phyloP scores from a whole-genome alignment of 23 tunicate species.

The Trididemnum clinides region DNA sequence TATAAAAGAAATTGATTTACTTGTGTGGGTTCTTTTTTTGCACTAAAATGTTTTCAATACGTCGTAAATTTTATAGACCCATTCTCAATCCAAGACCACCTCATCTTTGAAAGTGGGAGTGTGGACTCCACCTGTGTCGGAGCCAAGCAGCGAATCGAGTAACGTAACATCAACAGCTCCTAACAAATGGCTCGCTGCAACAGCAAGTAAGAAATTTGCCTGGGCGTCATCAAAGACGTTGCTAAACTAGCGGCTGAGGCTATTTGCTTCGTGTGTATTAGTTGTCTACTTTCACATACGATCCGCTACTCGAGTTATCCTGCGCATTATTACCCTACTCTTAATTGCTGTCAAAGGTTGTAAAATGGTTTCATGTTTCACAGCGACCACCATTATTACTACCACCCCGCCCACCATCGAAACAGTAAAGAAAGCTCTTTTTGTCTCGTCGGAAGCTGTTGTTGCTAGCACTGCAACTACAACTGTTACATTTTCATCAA shows the following conservation, averaged over 20 bases:
- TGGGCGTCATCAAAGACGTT: no score
- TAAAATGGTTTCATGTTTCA: no score
- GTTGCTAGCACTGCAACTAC: background rate
- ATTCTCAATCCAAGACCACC: background rate
- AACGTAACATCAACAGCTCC: conserved; percentile 11
- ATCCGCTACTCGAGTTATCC: no score
- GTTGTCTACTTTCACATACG: no score
- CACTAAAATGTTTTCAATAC: background rate
- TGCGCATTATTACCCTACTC: no score
- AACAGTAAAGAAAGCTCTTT: conserved; percentile 41
- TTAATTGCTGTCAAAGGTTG: no score
- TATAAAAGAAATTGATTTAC: background rate
- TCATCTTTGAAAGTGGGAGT: conserved; percentile 43
- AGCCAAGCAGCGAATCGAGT: no score
- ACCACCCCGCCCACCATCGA: conserved; percentile 32
- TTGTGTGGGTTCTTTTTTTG: background rate
- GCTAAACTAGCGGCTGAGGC: no score
- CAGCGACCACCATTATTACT: background rate
- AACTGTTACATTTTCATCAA: conserved; percentile 38
- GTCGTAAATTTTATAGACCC: background rate
- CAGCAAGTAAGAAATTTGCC: conserved; percentile 1
- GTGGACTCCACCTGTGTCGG: conserved; percentile 39
- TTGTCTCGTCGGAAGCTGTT: conserved; percentile 13
- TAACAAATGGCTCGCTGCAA: background rate
- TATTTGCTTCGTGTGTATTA: no score